Evolutionary conservation across 2,888 invertebrate species (phyloP).

Genomic region (Nasonia oneida): DNA sequence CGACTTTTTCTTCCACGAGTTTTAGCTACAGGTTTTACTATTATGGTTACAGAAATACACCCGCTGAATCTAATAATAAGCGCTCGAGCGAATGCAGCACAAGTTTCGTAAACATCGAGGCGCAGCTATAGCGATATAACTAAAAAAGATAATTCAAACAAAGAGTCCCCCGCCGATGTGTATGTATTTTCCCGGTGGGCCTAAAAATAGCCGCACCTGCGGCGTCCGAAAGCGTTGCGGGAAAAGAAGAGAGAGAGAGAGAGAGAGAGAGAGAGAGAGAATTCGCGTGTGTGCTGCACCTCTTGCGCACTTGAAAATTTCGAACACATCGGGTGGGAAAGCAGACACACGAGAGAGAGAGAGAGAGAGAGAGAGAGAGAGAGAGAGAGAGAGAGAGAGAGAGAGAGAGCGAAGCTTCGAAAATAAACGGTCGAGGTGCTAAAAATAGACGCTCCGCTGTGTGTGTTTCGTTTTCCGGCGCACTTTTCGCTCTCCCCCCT

Average conservation of each 20-base stretch:
- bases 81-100: neutral
- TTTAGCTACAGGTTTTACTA: no score
- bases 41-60: neutral
- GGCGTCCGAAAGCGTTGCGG: neutral
- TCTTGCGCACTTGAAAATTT: slow-evolving; percentile 17
- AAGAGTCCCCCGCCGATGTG: neutral
- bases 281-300: neutral
- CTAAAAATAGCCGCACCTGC: neutral
- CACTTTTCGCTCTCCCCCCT: slow-evolving; percentile 19
- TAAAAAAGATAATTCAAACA: neutral
- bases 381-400: neutral
- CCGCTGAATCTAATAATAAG: neutral
- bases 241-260: neutral
- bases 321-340: neutral
- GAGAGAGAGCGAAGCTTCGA: neutral
- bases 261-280: neutral
- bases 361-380: neutral
- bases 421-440: slow-evolving; percentile 37
- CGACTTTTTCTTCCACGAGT: neutral
- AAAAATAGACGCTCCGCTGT: slow-evolving; percentile 34
- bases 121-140: neutral
- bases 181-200: neutral
- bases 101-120: neutral
- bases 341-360: neutral
- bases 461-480: neutral